Percentiles rank a stretch among this genome's conserved stretches.
phyloP scores from a whole-genome alignment of 1,140 invertebrate species.

The Reticulitermes speratus region DNA sequence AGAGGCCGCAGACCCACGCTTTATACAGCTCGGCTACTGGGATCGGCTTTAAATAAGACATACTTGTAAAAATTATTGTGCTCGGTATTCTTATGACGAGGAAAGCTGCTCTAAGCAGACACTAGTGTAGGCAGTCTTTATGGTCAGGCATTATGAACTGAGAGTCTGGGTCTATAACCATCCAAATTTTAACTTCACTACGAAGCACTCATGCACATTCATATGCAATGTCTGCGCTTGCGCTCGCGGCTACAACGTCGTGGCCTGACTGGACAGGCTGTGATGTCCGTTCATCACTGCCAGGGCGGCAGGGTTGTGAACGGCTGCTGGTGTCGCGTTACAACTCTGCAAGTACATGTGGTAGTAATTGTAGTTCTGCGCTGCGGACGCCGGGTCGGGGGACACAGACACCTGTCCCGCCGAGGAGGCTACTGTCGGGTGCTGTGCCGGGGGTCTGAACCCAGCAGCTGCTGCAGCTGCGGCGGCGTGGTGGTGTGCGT shows the following conservation, averaged over 20 bases:
- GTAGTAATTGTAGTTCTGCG: conserved; percentile 35
- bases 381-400: conserved; percentile 12
- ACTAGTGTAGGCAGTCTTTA: too few relatives aligned
- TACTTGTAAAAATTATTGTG: too few relatives aligned
- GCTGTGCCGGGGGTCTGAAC: not conserved
- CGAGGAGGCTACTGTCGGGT: not conserved
- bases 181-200: too few relatives aligned
- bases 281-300: conserved; percentile 27
- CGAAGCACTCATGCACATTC: not conserved
- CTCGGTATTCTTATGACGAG: too few relatives aligned
- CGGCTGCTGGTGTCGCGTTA: conserved; percentile 5
- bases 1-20: too few relatives aligned
- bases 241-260: conserved; percentile 18
- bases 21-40: too few relatives aligned
- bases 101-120: too few relatives aligned
- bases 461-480: conserved; percentile 39
- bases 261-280: not conserved
- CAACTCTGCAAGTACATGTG: conserved; percentile 35
- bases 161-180: too few relatives aligned
- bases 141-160: too few relatives aligned
- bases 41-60: too few relatives aligned
- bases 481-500: conserved; percentile 37
- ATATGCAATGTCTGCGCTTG: not conserved
- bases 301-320: not conserved
- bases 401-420: not conserved